A percentile compares a stretch with the other conserved stretches of the same genome.
Conservation (phyloP, 2,888 invertebrate genomes). For the Campoplex nolae region DNA sequence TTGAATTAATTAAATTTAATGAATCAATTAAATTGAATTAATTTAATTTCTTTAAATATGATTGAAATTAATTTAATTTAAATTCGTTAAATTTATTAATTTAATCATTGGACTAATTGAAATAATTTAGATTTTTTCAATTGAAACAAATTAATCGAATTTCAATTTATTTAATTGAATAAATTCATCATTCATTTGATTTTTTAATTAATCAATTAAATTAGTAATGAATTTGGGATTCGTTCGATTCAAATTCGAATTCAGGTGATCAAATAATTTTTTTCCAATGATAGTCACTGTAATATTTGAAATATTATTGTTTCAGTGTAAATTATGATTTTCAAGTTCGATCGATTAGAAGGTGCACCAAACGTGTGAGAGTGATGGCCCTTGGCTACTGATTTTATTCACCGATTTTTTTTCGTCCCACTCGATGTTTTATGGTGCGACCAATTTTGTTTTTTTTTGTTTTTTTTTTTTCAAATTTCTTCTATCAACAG, state of each 20-base stretch:
- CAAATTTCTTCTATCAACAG: constrained; percentile 73
- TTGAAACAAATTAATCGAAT: no score
- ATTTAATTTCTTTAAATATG: no score
- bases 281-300: constrained; percentile 16
- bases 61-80: no score
- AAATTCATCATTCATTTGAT: no score
- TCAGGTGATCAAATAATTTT: background rate
- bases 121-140: no score
- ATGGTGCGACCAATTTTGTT: background rate
- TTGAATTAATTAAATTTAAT: no score
- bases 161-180: no score
- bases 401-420: constrained; percentile 4
- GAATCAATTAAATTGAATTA: no score
- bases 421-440: background rate
- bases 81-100: no score
- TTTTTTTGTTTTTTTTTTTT: constrained; percentile 18
- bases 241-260: background rate
- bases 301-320: background rate
- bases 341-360: constrained; percentile 44
- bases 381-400: constrained; percentile 32
- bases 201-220: no score
- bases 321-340: constrained; percentile 23
- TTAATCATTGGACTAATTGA: no score
- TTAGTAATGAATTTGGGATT: no score
- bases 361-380: constrained; percentile 52